Percentiles rank a stretch among this genome's conserved stretches.
Conservation (phyloP, 2,797 vertebrate species). For the Melanotaenia boesemani region DNA sequence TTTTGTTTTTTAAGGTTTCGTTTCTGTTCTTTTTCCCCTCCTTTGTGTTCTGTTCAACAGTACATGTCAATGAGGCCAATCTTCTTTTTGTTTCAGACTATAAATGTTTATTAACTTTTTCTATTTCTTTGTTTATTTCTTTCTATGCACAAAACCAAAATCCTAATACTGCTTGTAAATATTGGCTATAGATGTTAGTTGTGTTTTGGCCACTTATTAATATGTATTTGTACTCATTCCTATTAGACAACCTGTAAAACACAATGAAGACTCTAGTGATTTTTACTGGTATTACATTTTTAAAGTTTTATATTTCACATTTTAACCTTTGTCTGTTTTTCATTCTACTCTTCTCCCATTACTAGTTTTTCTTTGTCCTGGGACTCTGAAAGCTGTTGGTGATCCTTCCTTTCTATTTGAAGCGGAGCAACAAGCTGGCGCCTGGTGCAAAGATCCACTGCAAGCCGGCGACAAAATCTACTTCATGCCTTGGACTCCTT, state of each 20-base stretch:
- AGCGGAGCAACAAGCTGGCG: slow-evolving; percentile 98
- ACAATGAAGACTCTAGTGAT: slow-evolving; percentile 72
- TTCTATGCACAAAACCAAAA: slow-evolving; percentile 80
- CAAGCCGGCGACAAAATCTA: slow-evolving; percentile 99
- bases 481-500: slow-evolving; percentile 99
- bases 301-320: slow-evolving; percentile 50
- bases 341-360: slow-evolving; percentile 91
- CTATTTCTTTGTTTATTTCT: slow-evolving; percentile 74
- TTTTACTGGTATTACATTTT: slow-evolving; percentile 46
- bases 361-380: slow-evolving; percentile 99
- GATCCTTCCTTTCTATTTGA: slow-evolving; percentile 97
- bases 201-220: slow-evolving; percentile 76
- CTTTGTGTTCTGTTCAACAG: slow-evolving; percentile 79
- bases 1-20: slow-evolving; percentile 64
- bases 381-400: slow-evolving; percentile 98
- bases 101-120: slow-evolving; percentile 79
- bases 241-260: slow-evolving; percentile 79
- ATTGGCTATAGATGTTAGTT: slow-evolving; percentile 79
- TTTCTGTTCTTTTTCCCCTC: slow-evolving; percentile 76
- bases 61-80: slow-evolving; percentile 82
- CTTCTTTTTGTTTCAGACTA: slow-evolving; percentile 79
- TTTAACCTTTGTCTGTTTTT: slow-evolving; percentile 83
- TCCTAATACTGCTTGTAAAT: slow-evolving; percentile 78
- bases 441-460: slow-evolving; percentile 99
- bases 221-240: slow-evolving; percentile 76